Evolutionary conservation across 1,140 invertebrate species (phyloP), one percentile per base, ranked within the genome.

Genomic region (Drosophila elegans): DNA sequence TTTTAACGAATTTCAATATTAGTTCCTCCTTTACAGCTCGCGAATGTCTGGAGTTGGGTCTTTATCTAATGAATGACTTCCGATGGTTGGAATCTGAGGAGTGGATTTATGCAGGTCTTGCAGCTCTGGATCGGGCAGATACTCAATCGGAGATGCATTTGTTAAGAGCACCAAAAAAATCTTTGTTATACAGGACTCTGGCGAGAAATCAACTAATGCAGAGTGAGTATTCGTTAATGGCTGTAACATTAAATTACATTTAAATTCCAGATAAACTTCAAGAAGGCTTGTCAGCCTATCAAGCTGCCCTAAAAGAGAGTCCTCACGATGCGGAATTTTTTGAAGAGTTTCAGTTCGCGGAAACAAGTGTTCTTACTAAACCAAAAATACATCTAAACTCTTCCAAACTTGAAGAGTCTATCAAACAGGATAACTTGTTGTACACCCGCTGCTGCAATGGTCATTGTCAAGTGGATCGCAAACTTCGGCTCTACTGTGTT

Each of bases 391-490:
- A 32, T 32, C 29, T 32, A 1, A 32, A 32, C 29, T 7, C 6
- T 7, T 32, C 29, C 5, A 2, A 32, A 32, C 3, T 2, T 6
- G 29, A 32, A 32, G 7, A 32, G 29, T 7, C 29, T 6, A 7
- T 32, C 1, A 0, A 6, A 46, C n/a, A 1, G 38, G 10, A 3
- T 32, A 3, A 9, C 2, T 2, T 68, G 32, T 62, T 62, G 4
- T 32, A 6, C 7, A 32, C 29, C 29, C 2, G 1, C 0, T 73
- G 69, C 5, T 73, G 69, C 29, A 61, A 7, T 53, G 69, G 69
- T 4, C 21, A 0, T 4, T 73, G 69, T 29, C 3, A 46, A 0
- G 0, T n/a, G 6, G 10, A 48, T 3, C 3, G 0, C n/a, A 9
- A 41, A 4, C 34, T 56, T 9, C 25, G n/a, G 0, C 46, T 57